Percentiles rank a stretch among this genome's conserved stretches.
These are phyloP conservation scores for Piezodorus guildinii DNA, from an alignment of 1,140 invertebrate genomes.

Conservation along the genomic window DNA sequence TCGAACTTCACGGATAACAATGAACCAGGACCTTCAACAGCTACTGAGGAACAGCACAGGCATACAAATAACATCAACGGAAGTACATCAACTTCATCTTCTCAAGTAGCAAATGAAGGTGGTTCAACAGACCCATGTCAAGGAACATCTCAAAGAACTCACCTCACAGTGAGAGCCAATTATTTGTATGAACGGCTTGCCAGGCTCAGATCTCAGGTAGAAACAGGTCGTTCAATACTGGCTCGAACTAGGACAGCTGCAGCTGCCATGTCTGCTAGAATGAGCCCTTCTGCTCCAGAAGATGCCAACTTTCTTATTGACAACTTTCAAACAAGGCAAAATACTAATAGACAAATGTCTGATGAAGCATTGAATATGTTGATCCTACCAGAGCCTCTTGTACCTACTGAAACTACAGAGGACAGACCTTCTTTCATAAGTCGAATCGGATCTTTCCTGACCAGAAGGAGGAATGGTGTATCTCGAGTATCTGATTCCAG, in stretches of 20 bases:
- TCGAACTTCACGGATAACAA: not conserved
- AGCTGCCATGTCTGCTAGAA: constrained; percentile 12
- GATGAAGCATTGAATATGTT: not conserved
- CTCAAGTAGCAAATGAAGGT: not conserved
- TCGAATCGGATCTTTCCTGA: not conserved
- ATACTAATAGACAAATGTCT: not conserved
- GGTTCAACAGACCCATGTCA: not conserved
- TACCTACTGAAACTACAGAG: not conserved
- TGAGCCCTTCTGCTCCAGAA: constrained; percentile 19
- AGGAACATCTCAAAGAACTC: not conserved
- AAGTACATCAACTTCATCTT: constrained; percentile 25
- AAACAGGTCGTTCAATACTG: constrained; percentile 13
- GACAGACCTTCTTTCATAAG: constrained; percentile 7
- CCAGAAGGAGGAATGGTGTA: not conserved
- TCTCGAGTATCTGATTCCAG: constrained; percentile 6
- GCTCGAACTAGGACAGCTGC: constrained; percentile 1
- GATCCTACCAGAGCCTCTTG: not conserved
- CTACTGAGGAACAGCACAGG: not conserved
- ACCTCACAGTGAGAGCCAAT: not conserved
- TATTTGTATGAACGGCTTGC: constrained; percentile 13
- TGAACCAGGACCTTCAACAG: constrained; percentile 2
- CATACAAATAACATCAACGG: constrained; percentile 24
- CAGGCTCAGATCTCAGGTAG: constrained; percentile 16
- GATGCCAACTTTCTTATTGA: constrained; percentile 20
- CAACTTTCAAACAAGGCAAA: not conserved